These are phyloP conservation scores for Helicolenus hilgendorfi DNA, from an alignment of 2,797 vertebrate genomes.

Conservation along the genomic window DNA sequence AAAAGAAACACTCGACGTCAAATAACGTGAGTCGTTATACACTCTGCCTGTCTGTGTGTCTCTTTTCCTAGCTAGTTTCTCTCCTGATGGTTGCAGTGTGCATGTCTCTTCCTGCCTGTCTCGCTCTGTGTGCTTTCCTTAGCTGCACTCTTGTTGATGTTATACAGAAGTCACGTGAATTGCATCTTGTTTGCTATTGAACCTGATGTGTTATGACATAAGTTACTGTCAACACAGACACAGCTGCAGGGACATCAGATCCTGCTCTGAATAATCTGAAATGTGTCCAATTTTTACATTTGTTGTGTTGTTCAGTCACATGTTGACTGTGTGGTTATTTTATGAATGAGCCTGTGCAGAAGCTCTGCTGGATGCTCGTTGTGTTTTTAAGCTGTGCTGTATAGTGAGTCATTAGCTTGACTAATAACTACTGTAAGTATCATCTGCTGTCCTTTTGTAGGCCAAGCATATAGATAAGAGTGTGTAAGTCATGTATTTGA, in stretches of 20 bases:
- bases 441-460: background rate
- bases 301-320: background rate
- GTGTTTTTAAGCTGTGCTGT: background rate
- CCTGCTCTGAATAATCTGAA: background rate
- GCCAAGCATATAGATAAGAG: background rate
- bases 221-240: background rate
- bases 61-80: background rate
- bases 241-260: background rate
- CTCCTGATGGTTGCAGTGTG: background rate
- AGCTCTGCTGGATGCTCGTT: background rate
- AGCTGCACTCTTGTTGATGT: background rate
- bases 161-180: background rate
- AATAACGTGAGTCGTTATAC: background rate
- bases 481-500: background rate
- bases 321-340: background rate
- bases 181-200: background rate
- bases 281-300: background rate
- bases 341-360: background rate
- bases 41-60: background rate
- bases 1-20: background rate
- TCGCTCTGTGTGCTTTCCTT: background rate
- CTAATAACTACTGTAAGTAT: background rate
- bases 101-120: background rate
- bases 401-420: background rate
- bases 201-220: background rate